Conservation (phyloP, 2,888 invertebrate genomes). For the Dexiosoma caninum region DNA sequence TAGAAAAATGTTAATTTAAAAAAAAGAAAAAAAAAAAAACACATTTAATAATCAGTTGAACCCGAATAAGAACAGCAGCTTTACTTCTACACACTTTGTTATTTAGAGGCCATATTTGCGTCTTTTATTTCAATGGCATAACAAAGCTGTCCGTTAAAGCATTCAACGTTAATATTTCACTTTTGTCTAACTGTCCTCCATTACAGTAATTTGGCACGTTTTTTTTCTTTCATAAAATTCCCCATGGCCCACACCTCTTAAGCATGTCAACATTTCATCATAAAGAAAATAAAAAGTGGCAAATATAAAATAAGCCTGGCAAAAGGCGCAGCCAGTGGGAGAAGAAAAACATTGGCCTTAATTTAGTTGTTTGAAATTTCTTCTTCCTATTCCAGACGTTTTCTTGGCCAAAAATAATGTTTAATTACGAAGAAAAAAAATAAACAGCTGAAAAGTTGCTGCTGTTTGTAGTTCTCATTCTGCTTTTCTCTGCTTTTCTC, state of each 20-base stretch:
- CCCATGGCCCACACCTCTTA: not conserved
- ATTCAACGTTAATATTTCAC: not conserved
- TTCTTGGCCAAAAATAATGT: not conserved
- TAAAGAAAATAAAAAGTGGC: too few relatives aligned
- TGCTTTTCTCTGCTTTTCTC: not conserved
- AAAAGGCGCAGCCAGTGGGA: not conserved
- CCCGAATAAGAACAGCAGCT: not conserved
- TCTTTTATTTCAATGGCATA: not conserved
- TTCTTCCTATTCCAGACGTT: not conserved
- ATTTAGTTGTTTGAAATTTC: not conserved
- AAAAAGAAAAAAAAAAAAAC: too few relatives aligned
- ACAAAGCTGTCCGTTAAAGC: not conserved
- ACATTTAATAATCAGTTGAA: not conserved
- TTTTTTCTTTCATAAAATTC: too few relatives aligned
- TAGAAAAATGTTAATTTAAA: not conserved
- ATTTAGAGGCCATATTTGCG: not conserved
- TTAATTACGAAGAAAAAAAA: constrained; percentile 16
- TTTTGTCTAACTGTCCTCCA: not conserved
- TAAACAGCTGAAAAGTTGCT: not conserved
- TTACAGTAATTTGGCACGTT: not conserved
- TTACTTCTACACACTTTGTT: too few relatives aligned
- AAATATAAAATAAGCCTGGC: not conserved
- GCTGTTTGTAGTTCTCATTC: not conserved
- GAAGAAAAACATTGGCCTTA: not conserved
- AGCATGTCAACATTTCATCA: not conserved